Evolutionary conservation across 2,113 vertebrate genomes (phyloP), one percentile per base, ranked within the genome.

Genomic region (Heterocephalus glaber): DNA sequence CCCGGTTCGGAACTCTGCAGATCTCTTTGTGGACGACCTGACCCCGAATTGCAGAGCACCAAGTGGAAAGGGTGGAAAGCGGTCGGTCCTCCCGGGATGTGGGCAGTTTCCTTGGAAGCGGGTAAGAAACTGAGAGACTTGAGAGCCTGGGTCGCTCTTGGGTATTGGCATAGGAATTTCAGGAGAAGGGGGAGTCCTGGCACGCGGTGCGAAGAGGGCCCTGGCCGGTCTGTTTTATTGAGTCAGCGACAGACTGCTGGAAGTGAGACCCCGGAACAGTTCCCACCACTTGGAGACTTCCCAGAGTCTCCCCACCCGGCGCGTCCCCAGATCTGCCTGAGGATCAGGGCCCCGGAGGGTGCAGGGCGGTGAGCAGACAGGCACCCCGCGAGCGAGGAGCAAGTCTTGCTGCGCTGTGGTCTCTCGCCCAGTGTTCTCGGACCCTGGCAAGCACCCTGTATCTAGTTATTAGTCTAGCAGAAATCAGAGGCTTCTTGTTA

Each of bases 351-450:
- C 19, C 14, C 28, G 2, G 8, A 8, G 72, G 65, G 33, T 65
- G 80, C 66, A 38, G 61, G 82, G 63, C 63, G 80, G 30, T 33
- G 33, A 16, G 33, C 7, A n/a, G 17, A 16, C 56, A 19, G 56
- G 56, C 56, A 17, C 56, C 56, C 56, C 54, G 38, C 19, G 68
- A 12, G 3, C 3, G 17, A 68, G 63, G 20, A 72, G 44, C 12
- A 8, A 14, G 41, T 30, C 41, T 24, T 5, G 5, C 72, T 5
- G 2, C 5, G 2, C 72, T 1, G 35, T 2, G 12, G 33, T 66
- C 33, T 5, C 58, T 38, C 2, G 3, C 44, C 8, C 38, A 79
- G 87, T 92, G 83, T 93, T 89, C 83, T 80, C 17, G 68, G 17
- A 7, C 35, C n/a, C n/a, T 26, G 30, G 33, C 86, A 80, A 5